Percentiles rank a stretch among this genome's conserved stretches.
These are phyloP conservation scores for Antechinus flavipes DNA, from an alignment of 2,113 vertebrate species.

Conservation along the genomic window DNA sequence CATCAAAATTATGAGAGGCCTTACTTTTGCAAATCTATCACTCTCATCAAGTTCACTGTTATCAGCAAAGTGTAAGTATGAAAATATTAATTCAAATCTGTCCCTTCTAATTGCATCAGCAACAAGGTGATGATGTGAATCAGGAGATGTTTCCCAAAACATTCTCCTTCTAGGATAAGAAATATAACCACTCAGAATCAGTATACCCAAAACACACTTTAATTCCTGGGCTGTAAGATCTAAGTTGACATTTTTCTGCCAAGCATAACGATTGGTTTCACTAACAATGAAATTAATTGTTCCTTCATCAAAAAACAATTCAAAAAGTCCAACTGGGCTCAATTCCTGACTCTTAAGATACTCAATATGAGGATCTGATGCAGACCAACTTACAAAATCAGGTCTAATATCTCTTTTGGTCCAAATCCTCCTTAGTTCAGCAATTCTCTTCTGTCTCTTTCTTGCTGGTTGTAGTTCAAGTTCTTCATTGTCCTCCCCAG, in stretches of 20 bases:
- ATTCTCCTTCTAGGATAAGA: conserved; percentile 66
- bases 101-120: conserved; percentile 69
- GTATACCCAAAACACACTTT: conserved; percentile 67
- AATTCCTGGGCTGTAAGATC: conserved; percentile 60
- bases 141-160: conserved; percentile 74
- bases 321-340: conserved; percentile 70
- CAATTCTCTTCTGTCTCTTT: conserved; percentile 5
- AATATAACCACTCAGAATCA: conserved; percentile 68
- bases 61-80: conserved; percentile 64
- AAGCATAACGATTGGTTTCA: conserved; percentile 64
- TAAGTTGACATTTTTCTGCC: conserved; percentile 60
- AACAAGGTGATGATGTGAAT: conserved; percentile 69
- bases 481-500: neutral
- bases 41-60: conserved; percentile 54
- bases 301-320: conserved; percentile 69
- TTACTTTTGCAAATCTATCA: conserved; percentile 67
- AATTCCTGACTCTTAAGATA: conserved; percentile 67
- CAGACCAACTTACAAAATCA: conserved; percentile 44
- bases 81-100: conserved; percentile 70
- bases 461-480: neutral
- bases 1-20: conserved; percentile 58
- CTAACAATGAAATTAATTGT: conserved; percentile 68
- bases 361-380: conserved; percentile 65
- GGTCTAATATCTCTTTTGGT: conserved; percentile 58
- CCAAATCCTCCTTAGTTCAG: conserved; percentile 33